Evolutionary conservation across 2,797 vertebrate genomes (phyloP), one percentile per base, ranked within the genome.

Genomic region (Cheirogaleus major): DNA sequence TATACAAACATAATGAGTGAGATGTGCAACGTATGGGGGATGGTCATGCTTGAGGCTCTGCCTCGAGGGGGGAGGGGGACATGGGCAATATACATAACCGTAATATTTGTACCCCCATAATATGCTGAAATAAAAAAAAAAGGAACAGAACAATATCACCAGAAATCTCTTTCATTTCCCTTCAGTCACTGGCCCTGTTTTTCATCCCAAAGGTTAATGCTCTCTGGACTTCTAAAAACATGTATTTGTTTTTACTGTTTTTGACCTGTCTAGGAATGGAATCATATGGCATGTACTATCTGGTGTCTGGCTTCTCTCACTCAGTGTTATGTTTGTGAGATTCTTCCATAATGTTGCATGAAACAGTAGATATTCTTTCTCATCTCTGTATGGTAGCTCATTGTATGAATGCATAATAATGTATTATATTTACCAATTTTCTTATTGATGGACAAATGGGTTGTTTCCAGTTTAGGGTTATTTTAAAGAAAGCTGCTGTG

Each of bases 241-340:
- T 41, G 4, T 18, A 12, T 22, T 13, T 38, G 18, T 52, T 76
- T 86, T 67, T n/a, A 72, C 7, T 67, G 13, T 11, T 76, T 83
- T 67, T 17, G 43, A 48, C 23, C 22, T 2, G 3, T 30, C 10
- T 22, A 41, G 38, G 10, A 55, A 78, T 7, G 32, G 43, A 75
- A 23, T 61, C 8, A 0, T 3, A 78, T 0, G 38, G 8, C 0
- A 7, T 5, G 0, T 6, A 43, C 2, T 14, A 22, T 18, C 86
- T 90, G 45, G 18, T 23, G 32, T 32, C 14, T 45, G 2, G 13
- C 3, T 91, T 89, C n/a, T 70, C 45, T 48, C 22, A 43, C 27
- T 75, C 45, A 43, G 4, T 11, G 5, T 27, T 52, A 48, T 1
- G 2, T 61, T 83, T 61, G 30, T 45, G 75, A 57, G 32, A 80